Conservation (phyloP, 1,140 invertebrate genomes). For the Hylaeus volcanicus region DNA sequence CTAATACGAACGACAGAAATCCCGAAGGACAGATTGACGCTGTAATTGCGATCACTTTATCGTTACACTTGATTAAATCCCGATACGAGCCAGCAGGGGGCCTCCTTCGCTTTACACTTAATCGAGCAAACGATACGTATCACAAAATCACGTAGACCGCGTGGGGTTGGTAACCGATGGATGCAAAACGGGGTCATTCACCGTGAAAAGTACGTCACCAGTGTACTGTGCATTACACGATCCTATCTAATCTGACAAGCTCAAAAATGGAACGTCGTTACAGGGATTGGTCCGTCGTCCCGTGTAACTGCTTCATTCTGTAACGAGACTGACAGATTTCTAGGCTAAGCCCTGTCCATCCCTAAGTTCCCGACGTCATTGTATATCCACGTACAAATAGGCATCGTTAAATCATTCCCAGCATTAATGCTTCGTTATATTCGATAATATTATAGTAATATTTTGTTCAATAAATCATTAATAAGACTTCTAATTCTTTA, state of each 20-base stretch:
- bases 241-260: slow-evolving; percentile 46
- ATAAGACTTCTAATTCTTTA: too few relatives aligned
- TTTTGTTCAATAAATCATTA: too few relatives aligned
- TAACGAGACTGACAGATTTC: slow-evolving; percentile 4
- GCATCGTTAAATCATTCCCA: neutral
- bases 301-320: slow-evolving; percentile 28
- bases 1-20: neutral
- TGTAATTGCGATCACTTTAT: slow-evolving; percentile 8
- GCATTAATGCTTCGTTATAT: neutral
- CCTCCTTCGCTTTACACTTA: slow-evolving; percentile 38
- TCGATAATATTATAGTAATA: too few relatives aligned
- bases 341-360: neutral
- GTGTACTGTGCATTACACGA: slow-evolving; percentile 19
- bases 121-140: slow-evolving; percentile 22
- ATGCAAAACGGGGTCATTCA: neutral
- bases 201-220: slow-evolving; percentile 31
- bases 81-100: too few relatives aligned
- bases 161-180: slow-evolving; percentile 8
- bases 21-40: neutral
- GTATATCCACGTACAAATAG: neutral
- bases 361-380: neutral
- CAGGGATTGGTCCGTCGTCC: slow-evolving; percentile 21
- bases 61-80: slow-evolving; percentile 39
- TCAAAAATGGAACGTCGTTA: slow-evolving; percentile 27
- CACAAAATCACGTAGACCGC: neutral